Evolutionary conservation across 2,888 invertebrate species (phyloP).

Genomic region (Lepidocyrtoides sp.): DNA sequence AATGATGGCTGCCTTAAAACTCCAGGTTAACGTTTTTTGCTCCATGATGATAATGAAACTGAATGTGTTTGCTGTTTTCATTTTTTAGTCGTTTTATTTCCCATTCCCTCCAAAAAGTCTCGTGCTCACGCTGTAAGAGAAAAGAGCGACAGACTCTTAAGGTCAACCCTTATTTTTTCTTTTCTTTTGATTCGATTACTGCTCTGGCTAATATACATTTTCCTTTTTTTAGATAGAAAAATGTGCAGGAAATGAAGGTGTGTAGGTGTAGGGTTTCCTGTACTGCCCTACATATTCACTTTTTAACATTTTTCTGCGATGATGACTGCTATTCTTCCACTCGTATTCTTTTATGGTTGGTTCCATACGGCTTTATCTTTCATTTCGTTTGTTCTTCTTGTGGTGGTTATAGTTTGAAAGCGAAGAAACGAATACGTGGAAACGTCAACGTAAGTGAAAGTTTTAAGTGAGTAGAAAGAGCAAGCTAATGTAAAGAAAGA

Average conservation of each 20-base stretch:
- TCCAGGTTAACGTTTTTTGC: conserved; percentile 12
- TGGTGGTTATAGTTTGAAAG: neutral
- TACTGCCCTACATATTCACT: conserved; percentile 6
- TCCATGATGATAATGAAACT: neutral
- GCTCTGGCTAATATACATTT: conserved; percentile 54
- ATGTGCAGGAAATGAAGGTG: conserved; percentile 66
- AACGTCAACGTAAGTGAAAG: conserved; percentile 23
- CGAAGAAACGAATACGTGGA: neutral
- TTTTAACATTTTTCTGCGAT: neutral
- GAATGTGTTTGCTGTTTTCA: conserved; percentile 31
- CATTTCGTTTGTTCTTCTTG: neutral
- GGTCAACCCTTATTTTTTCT: neutral
- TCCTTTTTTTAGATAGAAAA: conserved; percentile 13
- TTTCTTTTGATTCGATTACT: neutral
- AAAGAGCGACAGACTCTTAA: neutral
- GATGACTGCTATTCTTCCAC: neutral
- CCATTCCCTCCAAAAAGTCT: neutral
- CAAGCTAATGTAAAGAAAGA: neutral
- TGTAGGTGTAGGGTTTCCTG: conserved; percentile 22
- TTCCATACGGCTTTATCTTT: conserved; percentile 6
- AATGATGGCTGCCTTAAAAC: conserved; percentile 17
- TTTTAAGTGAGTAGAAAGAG: neutral
- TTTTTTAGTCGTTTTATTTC: conserved; percentile 6
- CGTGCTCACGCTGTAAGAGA: neutral
- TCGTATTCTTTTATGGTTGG: neutral